phyloP scores from a whole-genome alignment of 2,888 invertebrate genomes.

The Anticlea derivata region DNA sequence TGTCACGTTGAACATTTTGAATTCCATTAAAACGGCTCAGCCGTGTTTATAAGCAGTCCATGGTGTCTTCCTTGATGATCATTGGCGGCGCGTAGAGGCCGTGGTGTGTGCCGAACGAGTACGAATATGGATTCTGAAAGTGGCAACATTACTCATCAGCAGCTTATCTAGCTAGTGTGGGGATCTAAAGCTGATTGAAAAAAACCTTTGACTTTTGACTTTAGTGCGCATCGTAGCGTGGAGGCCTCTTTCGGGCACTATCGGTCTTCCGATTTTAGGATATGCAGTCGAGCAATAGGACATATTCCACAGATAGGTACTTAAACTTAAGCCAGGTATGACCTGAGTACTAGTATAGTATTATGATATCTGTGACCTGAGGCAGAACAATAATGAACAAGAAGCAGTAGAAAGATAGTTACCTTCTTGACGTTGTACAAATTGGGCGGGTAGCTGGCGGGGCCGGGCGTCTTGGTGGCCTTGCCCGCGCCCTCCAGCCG shows the following conservation, averaged over 20 bases:
- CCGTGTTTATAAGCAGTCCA: slow-evolving; percentile 70
- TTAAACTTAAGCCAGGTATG: no score
- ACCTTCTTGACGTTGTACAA: slow-evolving; percentile 70
- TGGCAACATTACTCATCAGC: neutral
- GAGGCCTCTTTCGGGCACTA: no score
- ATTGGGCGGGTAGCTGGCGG: slow-evolving; percentile 76
- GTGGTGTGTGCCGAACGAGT: slow-evolving; percentile 85
- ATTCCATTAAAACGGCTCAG: neutral
- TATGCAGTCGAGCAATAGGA: no score
- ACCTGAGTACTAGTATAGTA: no score
- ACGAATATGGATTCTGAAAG: slow-evolving; percentile 73
- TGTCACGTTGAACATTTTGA: neutral
- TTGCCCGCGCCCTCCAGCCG: slow-evolving; percentile 59
- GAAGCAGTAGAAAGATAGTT: slow-evolving; percentile 20
- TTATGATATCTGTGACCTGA: no score
- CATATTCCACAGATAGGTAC: no score
- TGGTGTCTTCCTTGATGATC: slow-evolving; percentile 84
- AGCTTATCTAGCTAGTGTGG: no score
- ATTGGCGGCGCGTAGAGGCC: slow-evolving; percentile 80
- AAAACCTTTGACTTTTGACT: no score
- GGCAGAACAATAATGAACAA: no score
- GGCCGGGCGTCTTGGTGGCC: slow-evolving; percentile 61
- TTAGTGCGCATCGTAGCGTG: no score
- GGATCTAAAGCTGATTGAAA: no score
- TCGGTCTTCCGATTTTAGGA: no score